Base-by-base conservation (phyloP, 2,888 invertebrate species). In the Chalcis sispes region DNA sequence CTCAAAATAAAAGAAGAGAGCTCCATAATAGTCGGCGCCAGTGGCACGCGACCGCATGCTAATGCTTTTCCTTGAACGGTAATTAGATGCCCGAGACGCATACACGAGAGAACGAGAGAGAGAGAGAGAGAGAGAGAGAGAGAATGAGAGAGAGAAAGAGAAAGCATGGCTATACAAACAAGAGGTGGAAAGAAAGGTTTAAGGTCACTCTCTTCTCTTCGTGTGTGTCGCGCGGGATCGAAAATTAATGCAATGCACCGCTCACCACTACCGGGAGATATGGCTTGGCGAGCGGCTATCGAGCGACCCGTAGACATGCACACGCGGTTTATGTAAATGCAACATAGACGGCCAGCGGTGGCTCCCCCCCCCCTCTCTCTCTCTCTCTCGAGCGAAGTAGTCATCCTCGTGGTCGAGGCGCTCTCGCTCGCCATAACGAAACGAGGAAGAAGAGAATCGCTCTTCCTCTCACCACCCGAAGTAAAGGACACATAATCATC, bases 231-330 rank as follows among this genome's bases (percentile, higher is more conserved):
- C 70, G 61, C 73, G 77, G 81, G 80, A 83, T 83, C 82, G 81
- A 79, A 84, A 87, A 87, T 88, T 85, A 87, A 88, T 87, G 86
- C 85, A 84, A 86, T 84, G 84, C 85, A 84, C 83, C 84, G 82
- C n/a, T n/a, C n/a, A n/a, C n/a, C n/a, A n/a, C n/a, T n/a, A n/a
- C n/a, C 81, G 81, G 83, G n/a, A n/a, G n/a, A n/a, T n/a, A n/a
- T n/a, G n/a, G 62, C 5, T 23, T n/a, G 59, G 27, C 20, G 82
- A 82, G 80, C 80, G 83, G 83, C 84, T 58, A 27, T 56, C 18
- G 72, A 64, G 29, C 84, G 56, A 29, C 56, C 18, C 67, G n/a
- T n/a, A n/a, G n/a, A n/a, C n/a, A n/a, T n/a, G n/a, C 69, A 25
- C 83, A 82, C 85, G 82, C 84, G 85, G 59, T 40, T 48, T 87